Conservation (phyloP, 2,113 vertebrate genomes). For the Phyllostomus discolor region DNA sequence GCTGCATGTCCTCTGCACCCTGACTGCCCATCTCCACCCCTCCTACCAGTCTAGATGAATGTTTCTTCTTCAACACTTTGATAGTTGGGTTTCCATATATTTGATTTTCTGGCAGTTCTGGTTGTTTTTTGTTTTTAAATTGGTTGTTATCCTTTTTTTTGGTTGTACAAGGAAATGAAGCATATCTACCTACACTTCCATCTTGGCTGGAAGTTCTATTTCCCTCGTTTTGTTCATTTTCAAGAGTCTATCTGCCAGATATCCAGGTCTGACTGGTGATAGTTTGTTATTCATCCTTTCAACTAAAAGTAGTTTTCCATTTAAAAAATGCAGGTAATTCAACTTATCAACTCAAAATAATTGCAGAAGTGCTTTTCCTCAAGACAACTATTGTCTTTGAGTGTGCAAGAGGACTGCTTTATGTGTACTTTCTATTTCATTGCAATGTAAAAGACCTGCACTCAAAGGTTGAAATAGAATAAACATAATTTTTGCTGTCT, state of each 20-base stretch:
- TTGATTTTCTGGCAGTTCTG: too few species aligned
- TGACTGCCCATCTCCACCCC: too few species aligned
- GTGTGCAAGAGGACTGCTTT: background rate
- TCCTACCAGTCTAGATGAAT: too few species aligned
- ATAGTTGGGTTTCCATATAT: too few species aligned
- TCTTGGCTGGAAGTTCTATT: too few species aligned
- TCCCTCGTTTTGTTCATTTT: conserved; percentile 22
- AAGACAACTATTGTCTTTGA: background rate
- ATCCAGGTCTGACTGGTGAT: background rate
- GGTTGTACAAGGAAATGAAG: too few species aligned
- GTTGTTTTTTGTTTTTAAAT: too few species aligned
- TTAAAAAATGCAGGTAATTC: background rate
- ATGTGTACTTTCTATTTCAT: background rate
- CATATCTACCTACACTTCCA: too few species aligned
- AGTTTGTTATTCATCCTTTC: background rate
- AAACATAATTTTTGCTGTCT: background rate
- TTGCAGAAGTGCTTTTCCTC: background rate
- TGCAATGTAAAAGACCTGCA: background rate
- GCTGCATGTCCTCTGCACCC: too few species aligned
- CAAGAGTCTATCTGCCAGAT: background rate
- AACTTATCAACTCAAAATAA: background rate
- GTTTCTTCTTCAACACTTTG: too few species aligned
- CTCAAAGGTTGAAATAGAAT: background rate
- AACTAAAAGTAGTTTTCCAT: background rate
- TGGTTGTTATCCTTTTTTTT: too few species aligned